Evolutionary conservation across 2,888 invertebrate species (phyloP).

Genomic region (Cheilosia vulpina): DNA sequence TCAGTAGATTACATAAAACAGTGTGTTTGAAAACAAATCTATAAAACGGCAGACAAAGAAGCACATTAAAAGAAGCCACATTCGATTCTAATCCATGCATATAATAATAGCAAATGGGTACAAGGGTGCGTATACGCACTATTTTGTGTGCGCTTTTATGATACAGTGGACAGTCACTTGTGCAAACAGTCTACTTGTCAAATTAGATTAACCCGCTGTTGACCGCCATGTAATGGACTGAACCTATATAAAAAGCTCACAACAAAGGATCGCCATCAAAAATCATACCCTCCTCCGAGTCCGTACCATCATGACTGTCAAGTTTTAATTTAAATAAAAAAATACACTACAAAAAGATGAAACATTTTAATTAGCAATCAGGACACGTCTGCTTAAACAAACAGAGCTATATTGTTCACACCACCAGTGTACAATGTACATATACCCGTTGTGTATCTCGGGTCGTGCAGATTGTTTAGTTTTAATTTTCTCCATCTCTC

Average conservation of each 20-base stretch:
- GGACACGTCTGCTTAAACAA: constrained; percentile 67
- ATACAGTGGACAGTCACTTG: constrained; percentile 12
- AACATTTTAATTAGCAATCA: constrained; percentile 71
- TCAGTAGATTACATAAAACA: background rate
- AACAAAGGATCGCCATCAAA: constrained; percentile 3
- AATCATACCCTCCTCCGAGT: background rate
- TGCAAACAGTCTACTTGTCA: background rate
- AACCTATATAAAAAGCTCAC: background rate
- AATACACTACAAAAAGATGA: constrained; percentile 20
- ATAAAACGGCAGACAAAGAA: constrained; percentile 4
- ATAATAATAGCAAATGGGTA: constrained; percentile 27
- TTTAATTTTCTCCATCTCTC: constrained; percentile 57
- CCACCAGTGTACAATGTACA: constrained; percentile 15
- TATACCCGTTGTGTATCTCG: background rate
- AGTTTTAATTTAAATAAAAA: constrained; percentile 39
- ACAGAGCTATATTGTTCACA: constrained; percentile 63
- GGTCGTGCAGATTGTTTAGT: constrained; percentile 40
- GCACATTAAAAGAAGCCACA: constrained; percentile 54
- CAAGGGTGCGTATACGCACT: constrained; percentile 63
- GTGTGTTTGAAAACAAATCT: constrained; percentile 3
- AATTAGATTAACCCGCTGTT: constrained; percentile 44
- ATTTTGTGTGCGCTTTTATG: constrained; percentile 5
- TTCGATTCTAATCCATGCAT: constrained; percentile 28
- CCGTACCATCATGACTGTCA: background rate
- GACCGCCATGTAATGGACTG: background rate